Conservation (phyloP, 2,888 invertebrate genomes). For the Brachylomia viminalis region DNA sequence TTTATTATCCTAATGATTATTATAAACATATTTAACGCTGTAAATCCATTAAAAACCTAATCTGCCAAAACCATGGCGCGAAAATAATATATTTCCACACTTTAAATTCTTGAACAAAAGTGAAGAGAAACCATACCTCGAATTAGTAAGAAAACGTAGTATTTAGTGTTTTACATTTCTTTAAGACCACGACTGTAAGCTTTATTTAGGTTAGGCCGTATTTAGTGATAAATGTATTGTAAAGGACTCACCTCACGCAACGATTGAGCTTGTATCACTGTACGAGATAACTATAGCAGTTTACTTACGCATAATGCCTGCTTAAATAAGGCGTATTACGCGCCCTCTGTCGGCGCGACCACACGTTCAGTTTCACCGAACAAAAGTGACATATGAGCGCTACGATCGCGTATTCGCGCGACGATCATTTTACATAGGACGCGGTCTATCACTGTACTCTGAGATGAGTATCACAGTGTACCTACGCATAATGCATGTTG, state of each 20-base stretch:
- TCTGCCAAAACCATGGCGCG: background rate
- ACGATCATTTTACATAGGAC: background rate
- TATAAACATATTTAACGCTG: background rate
- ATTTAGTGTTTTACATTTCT: conserved; percentile 62
- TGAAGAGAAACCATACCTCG: conserved; percentile 11
- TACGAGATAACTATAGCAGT: background rate
- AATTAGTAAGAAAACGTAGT: conserved; percentile 23
- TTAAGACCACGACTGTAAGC: conserved; percentile 80
- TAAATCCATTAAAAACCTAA: conserved; percentile 14
- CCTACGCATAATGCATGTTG: background rate
- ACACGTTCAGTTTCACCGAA: background rate
- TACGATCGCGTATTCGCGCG: too few relatives aligned
- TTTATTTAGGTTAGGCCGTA: conserved; percentile 78
- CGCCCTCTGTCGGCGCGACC: background rate
- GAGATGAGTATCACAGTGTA: background rate
- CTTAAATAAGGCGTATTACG: background rate
- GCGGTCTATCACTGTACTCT: background rate
- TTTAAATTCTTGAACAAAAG: conserved; percentile 19
- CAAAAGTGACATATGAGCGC: background rate
- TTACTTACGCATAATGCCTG: background rate
- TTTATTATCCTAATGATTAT: background rate
- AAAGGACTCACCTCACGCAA: conserved; percentile 37
- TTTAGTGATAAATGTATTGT: conserved; percentile 56
- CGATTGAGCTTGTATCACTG: conserved; percentile 24
- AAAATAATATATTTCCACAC: conserved; percentile 1